Evolutionary conservation across 2,888 invertebrate genomes (phyloP).

Genomic region (Nematopogon swammerdamellus): DNA sequence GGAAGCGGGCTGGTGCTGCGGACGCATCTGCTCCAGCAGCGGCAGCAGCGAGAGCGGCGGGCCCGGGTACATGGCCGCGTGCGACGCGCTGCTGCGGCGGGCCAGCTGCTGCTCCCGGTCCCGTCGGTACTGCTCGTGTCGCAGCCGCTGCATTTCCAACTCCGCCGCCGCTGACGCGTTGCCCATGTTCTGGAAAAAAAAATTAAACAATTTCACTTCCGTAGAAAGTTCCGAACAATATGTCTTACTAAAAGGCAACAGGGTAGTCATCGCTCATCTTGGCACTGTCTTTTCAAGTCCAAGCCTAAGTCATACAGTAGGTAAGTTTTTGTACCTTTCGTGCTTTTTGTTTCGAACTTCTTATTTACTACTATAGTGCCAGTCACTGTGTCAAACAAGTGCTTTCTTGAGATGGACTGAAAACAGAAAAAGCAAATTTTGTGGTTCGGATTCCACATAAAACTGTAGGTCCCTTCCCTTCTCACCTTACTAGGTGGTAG

Average conservation of each 20-base stretch:
- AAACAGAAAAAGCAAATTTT: too few relatives aligned
- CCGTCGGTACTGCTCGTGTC: conserved; percentile 62
- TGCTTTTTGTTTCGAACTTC: too few relatives aligned
- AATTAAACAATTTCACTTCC: neutral
- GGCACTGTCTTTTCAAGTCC: neutral
- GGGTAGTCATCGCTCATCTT: too few relatives aligned
- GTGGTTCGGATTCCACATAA: too few relatives aligned
- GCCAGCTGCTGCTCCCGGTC: conserved; percentile 24
- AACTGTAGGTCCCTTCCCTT: too few relatives aligned
- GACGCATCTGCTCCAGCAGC: conserved; percentile 63
- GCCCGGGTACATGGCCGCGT: conserved; percentile 36
- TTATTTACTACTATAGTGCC: too few relatives aligned
- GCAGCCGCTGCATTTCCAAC: conserved; percentile 68
- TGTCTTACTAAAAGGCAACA: too few relatives aligned
- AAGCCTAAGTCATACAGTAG: too few relatives aligned
- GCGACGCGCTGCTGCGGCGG: neutral
- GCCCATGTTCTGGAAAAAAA: conserved; percentile 39
- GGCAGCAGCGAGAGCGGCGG: conserved; percentile 68
- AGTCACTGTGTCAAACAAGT: too few relatives aligned
- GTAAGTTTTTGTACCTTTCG: too few relatives aligned
- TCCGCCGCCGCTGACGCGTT: conserved; percentile 45
- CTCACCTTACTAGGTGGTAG: too few relatives aligned
- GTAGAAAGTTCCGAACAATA: neutral
- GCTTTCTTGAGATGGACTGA: too few relatives aligned
- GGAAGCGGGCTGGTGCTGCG: conserved; percentile 20